Conservation (phyloP, 2,797 vertebrate genomes). For the Oceanodroma leucorhoa region DNA sequence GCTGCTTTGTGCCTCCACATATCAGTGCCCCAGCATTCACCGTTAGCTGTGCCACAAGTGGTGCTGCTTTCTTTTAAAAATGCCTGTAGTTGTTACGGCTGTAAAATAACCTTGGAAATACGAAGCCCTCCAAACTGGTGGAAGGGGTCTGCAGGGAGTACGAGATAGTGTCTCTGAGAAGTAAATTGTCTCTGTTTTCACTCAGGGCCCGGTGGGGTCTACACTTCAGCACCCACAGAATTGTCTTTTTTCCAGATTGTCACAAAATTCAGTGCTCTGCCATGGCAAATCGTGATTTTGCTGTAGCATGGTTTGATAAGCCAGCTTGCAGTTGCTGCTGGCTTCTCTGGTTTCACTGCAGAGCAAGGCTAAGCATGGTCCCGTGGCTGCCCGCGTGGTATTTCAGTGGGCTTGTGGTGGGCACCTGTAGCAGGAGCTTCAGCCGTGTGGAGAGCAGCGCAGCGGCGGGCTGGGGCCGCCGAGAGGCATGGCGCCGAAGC, state of each 20-base stretch:
- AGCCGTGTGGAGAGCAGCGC: neutral
- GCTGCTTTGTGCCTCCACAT: neutral
- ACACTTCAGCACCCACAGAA: neutral
- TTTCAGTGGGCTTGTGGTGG: neutral
- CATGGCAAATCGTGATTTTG: neutral
- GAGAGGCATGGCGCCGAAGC: neutral
- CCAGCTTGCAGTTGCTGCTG: neutral
- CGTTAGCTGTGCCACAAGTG: neutral
- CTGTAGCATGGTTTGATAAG: neutral
- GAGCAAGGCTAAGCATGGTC: neutral
- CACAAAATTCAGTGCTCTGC: neutral
- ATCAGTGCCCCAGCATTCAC: neutral
- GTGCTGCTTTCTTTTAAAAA: neutral
- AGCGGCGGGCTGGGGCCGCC: fast-evolving
- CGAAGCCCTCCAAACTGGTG: neutral
- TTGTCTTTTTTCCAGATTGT: neutral
- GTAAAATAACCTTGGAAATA: neutral
- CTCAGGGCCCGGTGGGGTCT: neutral
- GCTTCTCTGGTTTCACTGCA: neutral
- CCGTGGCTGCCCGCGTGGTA: fast-evolving
- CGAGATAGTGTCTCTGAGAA: neutral
- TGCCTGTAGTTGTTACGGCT: neutral
- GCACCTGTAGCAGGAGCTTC: neutral
- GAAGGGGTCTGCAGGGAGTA: neutral
- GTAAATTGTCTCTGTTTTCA: neutral